Evolutionary conservation across 1,140 invertebrate genomes (phyloP).

Genomic region (Saxidomus purpurata): DNA sequence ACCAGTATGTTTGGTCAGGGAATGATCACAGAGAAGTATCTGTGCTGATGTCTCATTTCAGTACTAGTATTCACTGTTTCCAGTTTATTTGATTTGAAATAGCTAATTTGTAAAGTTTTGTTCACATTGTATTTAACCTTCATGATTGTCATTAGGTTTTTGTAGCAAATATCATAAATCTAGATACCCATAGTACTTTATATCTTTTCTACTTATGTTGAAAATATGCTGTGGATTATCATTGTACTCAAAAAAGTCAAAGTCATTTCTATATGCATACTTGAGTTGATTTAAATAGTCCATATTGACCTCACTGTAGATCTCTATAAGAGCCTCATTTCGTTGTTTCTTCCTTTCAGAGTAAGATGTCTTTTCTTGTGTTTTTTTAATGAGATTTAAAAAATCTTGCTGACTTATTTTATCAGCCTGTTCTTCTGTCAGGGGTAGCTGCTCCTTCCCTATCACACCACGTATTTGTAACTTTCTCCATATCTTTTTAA

Average conservation of each 20-base stretch:
- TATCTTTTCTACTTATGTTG: constrained; percentile 14
- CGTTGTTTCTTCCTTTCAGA: constrained; percentile 39
- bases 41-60: too few species aligned
- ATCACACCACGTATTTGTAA: constrained; percentile 64
- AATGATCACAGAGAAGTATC: too few species aligned
- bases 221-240: constrained; percentile 41
- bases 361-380: not conserved
- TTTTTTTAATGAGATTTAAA: constrained; percentile 26
- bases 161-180: not conserved
- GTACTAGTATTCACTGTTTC: too few species aligned
- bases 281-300: constrained; percentile 46
- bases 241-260: constrained; percentile 69
- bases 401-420: constrained; percentile 35
- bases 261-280: constrained; percentile 52
- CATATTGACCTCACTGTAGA: constrained; percentile 42
- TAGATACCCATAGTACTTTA: constrained; percentile 49
- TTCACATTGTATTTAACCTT: too few species aligned
- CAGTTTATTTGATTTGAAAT: too few species aligned
- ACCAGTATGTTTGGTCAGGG: too few species aligned
- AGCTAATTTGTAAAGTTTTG: too few species aligned
- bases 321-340: constrained; percentile 57
- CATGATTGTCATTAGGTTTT: not conserved
- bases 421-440: constrained; percentile 18
- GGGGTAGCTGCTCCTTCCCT: constrained; percentile 57
- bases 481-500: constrained; percentile 66